Evolutionary conservation across 1,140 invertebrate species (phyloP).

Genomic region (Zaprionus vittiger): DNA sequence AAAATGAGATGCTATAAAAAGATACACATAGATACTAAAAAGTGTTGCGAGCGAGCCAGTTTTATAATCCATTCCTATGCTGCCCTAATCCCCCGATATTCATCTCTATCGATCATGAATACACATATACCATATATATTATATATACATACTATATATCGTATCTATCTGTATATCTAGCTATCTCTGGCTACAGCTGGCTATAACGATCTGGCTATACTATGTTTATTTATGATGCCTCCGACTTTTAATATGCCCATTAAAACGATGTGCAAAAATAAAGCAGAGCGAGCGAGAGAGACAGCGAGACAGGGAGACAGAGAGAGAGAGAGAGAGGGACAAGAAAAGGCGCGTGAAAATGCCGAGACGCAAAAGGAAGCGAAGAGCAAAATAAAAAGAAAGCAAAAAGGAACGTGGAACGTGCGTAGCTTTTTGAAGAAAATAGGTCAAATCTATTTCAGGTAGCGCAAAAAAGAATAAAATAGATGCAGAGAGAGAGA

Average conservation of each 20-base stretch:
- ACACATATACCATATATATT: neutral
- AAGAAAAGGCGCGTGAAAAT: constrained; percentile 2
- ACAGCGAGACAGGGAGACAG: neutral
- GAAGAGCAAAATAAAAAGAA: constrained; percentile 31
- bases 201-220: neutral
- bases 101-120: neutral
- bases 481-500: constrained; percentile 27
- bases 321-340: constrained; percentile 10
- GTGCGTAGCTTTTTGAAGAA: constrained; percentile 58
- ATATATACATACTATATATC: neutral
- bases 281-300: neutral
- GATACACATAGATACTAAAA: neutral
- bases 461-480: constrained; percentile 45
- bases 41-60: neutral
- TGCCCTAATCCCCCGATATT: neutral
- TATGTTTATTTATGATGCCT: constrained; percentile 53
- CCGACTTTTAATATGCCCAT: constrained; percentile 60
- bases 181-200: constrained; percentile 1
- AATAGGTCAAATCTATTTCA: constrained; percentile 77
- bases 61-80: neutral
- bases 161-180: neutral
- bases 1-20: neutral
- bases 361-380: constrained; percentile 26
- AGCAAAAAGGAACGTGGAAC: constrained; percentile 48
- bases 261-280: constrained; percentile 50